These are phyloP conservation scores for Schizopygopsis pylzovi DNA, from an alignment of 2,797 vertebrate species.

Conservation along the genomic window DNA sequence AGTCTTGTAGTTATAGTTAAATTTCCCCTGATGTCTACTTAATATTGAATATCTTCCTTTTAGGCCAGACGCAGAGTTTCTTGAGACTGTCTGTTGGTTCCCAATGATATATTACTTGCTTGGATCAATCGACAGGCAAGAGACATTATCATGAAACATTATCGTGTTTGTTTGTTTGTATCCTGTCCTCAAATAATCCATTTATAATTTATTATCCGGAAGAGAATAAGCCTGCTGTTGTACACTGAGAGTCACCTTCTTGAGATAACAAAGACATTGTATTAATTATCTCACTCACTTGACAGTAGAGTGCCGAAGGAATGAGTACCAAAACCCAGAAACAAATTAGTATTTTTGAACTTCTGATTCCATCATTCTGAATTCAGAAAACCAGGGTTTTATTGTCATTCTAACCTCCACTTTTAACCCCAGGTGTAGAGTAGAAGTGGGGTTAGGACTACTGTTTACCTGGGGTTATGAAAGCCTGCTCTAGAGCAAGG, in stretches of 20 bases:
- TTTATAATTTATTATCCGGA: background rate
- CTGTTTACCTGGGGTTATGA: background rate
- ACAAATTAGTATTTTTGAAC: background rate
- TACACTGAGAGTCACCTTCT: background rate
- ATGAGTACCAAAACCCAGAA: background rate
- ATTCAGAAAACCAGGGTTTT: too few relatives aligned
- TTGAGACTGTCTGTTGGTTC: conserved; percentile 88
- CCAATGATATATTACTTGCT: conserved; percentile 90
- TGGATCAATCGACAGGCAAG: conserved; percentile 87
- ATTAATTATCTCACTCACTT: background rate
- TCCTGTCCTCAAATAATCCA: background rate
- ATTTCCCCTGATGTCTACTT: background rate
- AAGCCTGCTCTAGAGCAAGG: background rate
- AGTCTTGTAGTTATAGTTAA: background rate
- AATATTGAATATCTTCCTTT: conserved; percentile 7
- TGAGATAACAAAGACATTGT: background rate
- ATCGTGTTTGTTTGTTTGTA: conserved; percentile 12
- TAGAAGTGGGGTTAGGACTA: background rate
- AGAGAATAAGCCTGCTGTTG: background rate
- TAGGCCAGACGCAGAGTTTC: conserved; percentile 84
- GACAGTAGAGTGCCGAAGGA: background rate
- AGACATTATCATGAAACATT: conserved; percentile 13
- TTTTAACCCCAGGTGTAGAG: background rate
- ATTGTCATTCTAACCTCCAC: background rate
- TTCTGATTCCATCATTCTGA: background rate